Conservation (phyloP, 2,113 vertebrate genomes). For the Nothoprocta perdicaria region DNA sequence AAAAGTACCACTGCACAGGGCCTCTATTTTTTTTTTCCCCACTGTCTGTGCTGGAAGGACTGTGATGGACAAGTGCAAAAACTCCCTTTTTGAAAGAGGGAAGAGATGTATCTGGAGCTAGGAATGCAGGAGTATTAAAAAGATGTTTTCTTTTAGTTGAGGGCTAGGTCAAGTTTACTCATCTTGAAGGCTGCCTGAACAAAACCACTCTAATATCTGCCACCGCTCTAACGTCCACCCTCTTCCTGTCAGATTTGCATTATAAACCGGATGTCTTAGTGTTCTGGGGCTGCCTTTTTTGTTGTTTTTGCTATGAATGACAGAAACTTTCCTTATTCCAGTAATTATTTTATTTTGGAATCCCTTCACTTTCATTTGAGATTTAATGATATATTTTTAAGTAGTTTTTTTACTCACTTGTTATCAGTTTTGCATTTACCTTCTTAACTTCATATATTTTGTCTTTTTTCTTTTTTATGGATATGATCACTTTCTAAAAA, state of each 20-base stretch:
- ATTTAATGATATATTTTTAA: too few relatives aligned
- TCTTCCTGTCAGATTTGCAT: neutral
- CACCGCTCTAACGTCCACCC: neutral
- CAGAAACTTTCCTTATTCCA: neutral
- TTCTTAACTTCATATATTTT: conserved; percentile 69
- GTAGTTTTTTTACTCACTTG: neutral
- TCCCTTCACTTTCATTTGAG: neutral
- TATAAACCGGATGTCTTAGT: neutral
- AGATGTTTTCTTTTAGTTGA: neutral
- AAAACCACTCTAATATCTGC: neutral
- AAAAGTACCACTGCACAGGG: neutral
- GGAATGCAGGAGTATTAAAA: neutral
- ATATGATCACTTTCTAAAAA: conserved; percentile 72
- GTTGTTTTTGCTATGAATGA: too few relatives aligned
- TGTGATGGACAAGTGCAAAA: neutral
- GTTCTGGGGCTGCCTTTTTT: neutral
- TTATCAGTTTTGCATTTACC: conserved; percentile 72
- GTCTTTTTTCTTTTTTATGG: conserved; percentile 72
- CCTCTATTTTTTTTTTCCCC: neutral
- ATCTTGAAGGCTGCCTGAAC: neutral
- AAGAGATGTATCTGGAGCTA: neutral
- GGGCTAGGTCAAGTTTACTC: neutral
- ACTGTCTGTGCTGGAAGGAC: neutral
- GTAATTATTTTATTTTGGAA: neutral
- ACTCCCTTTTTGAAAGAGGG: rapidly evolving